Evolutionary conservation across 2,113 vertebrate genomes (phyloP).

Genomic region (Mastomys natalensis): DNA sequence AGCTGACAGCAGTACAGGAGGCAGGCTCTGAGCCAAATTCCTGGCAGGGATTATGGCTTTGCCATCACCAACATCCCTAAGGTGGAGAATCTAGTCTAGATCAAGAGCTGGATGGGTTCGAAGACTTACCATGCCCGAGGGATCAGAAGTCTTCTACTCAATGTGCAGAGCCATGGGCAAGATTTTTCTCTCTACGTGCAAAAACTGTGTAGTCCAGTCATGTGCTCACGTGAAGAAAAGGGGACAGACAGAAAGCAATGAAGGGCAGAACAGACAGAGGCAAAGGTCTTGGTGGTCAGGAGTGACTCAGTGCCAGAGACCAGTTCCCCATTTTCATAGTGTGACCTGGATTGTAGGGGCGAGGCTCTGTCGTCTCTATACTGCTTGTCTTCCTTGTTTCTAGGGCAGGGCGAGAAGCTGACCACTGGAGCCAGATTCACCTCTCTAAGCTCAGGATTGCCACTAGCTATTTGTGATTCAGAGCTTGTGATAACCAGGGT

Average conservation of each 20-base stretch:
- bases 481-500: neutral
- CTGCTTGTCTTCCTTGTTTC: neutral
- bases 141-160: neutral
- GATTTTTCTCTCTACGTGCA: neutral
- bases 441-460: neutral
- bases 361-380: neutral
- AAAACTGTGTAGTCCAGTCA: neutral
- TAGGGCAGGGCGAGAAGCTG: neutral
- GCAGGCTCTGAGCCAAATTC: slow-evolving; percentile 33
- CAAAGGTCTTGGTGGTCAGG: too few relatives aligned
- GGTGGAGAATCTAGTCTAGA: neutral
- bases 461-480: neutral
- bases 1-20: slow-evolving; percentile 64
- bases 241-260: too few relatives aligned
- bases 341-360: fast-evolving
- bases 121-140: neutral
- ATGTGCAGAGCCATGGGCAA: neutral
- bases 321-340: neutral
- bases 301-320: neutral
- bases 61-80: neutral
- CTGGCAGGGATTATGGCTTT: slow-evolving; percentile 44
- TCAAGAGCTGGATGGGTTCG: neutral
- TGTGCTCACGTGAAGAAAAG: neutral
- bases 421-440: neutral
- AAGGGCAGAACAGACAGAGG: neutral